Percentiles rank a stretch among this genome's conserved stretches.
Conservation (phyloP, 2,797 vertebrate genomes). For the Leptodactylus fallax region DNA sequence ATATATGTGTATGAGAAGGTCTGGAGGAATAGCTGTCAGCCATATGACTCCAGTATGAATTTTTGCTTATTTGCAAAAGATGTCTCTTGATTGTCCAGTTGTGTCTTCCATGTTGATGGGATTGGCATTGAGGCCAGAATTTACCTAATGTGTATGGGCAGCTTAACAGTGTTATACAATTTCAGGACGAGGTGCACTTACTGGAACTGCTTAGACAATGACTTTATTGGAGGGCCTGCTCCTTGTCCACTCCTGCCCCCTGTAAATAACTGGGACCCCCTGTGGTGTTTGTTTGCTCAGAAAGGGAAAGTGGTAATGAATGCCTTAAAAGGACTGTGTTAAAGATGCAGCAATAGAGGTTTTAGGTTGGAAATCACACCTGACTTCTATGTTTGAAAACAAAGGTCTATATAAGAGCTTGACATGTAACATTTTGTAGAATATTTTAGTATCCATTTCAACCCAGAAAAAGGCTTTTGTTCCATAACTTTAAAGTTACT, state of each 20-base stretch:
- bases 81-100: too few relatives aligned
- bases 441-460: too few relatives aligned
- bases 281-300: neutral
- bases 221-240: neutral
- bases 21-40: too few relatives aligned
- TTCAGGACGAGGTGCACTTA: neutral
- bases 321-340: neutral
- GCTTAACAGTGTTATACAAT: neutral
- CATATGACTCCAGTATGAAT: too few relatives aligned
- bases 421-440: too few relatives aligned
- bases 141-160: neutral
- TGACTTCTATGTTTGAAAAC: too few relatives aligned
- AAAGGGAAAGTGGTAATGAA: neutral
- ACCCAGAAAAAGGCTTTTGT: too few relatives aligned
- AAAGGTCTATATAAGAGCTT: too few relatives aligned
- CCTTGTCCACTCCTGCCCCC: neutral
- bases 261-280: neutral
- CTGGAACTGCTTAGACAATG: neutral
- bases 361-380: neutral
- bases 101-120: neutral
- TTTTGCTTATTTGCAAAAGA: too few relatives aligned
- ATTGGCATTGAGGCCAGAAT: neutral
- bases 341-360: neutral
- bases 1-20: too few relatives aligned
- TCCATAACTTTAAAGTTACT: too few relatives aligned